A percentile compares a stretch with the other conserved stretches of the same genome.
phyloP scores from a whole-genome alignment of 1,140 invertebrate genomes.

The Drosophila santomea region DNA sequence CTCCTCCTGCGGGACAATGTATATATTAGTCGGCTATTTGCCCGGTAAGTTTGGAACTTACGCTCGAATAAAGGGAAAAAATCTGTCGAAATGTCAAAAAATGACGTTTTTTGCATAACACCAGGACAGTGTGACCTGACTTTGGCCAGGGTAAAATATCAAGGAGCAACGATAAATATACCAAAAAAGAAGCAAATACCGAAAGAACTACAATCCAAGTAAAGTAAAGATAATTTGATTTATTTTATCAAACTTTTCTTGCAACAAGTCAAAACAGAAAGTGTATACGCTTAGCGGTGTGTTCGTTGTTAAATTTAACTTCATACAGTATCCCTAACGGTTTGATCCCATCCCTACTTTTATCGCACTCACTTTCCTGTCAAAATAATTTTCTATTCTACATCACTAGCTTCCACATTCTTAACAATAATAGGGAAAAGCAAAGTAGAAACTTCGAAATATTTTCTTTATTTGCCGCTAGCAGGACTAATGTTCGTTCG shows the following conservation, averaged over 20 bases:
- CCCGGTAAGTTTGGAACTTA: constrained; percentile 21
- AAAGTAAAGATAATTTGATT: not conserved
- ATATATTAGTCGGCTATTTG: not conserved
- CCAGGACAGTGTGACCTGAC: not conserved
- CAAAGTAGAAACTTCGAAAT: not conserved
- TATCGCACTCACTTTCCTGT: not conserved
- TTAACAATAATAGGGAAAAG: not conserved
- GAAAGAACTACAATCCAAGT: not conserved
- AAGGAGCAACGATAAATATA: not conserved
- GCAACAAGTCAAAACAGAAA: too few relatives aligned
- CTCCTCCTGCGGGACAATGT: constrained; percentile 26
- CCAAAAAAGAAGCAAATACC: not conserved
- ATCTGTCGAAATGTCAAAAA: constrained; percentile 10
- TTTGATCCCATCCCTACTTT: not conserved
- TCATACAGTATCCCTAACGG: not conserved
- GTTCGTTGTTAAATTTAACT: too few relatives aligned
- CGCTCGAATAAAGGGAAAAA: constrained; percentile 22
- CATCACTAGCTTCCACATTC: not conserved
- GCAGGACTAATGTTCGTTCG: not conserved
- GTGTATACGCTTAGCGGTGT: too few relatives aligned
- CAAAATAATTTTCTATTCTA: not conserved
- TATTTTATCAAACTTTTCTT: too few relatives aligned
- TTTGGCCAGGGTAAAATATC: not conserved
- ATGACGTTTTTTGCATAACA: constrained; percentile 14
- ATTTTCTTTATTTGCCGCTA: not conserved